These are phyloP conservation scores for Colletes collaris DNA, from an alignment of 2,888 invertebrate species.

Conservation along the genomic window DNA sequence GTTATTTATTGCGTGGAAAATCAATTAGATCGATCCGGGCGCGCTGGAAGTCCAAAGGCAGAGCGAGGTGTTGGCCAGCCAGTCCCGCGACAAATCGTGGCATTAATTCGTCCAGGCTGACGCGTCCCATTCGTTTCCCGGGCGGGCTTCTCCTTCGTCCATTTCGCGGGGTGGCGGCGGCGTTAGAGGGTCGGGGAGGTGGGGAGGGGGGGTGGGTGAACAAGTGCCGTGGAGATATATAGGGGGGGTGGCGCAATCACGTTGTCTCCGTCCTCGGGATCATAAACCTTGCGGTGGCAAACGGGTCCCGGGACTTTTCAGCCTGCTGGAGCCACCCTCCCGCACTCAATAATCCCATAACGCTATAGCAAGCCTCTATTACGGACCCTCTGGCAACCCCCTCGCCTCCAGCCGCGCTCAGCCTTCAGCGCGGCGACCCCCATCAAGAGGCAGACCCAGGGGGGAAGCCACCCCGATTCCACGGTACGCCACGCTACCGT, in stretches of 20 bases:
- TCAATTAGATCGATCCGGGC: conserved; percentile 47
- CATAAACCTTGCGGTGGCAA: conserved; percentile 78
- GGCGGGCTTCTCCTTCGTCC: conserved; percentile 21
- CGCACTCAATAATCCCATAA: conserved; percentile 79
- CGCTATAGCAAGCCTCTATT: conserved; percentile 75
- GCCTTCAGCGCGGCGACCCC: conserved; percentile 44
- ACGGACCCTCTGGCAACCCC: conserved; percentile 57
- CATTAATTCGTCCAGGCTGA: conserved; percentile 50
- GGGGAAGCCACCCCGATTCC: conserved; percentile 59
- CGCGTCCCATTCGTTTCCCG: conserved; percentile 38
- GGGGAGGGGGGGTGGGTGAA: neutral
- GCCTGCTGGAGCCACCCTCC: conserved; percentile 72
- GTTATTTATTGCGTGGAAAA: neutral
- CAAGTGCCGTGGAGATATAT: neutral
- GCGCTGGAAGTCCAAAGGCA: neutral
- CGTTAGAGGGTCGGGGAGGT: neutral
- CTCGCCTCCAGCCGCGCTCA: conserved; percentile 3
- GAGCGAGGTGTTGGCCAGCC: conserved; percentile 26
- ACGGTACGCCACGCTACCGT: conserved; percentile 62
- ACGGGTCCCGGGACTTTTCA: conserved; percentile 81
- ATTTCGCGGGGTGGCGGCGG: neutral
- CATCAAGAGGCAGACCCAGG: conserved; percentile 41
- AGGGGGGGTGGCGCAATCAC: conserved; percentile 40
- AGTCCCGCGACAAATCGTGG: conserved; percentile 52
- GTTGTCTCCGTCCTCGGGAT: conserved; percentile 69